Evolutionary conservation across 2,113 vertebrate species (phyloP), one percentile per base, ranked within the genome.

Genomic region (Microcebus jonahi): DNA sequence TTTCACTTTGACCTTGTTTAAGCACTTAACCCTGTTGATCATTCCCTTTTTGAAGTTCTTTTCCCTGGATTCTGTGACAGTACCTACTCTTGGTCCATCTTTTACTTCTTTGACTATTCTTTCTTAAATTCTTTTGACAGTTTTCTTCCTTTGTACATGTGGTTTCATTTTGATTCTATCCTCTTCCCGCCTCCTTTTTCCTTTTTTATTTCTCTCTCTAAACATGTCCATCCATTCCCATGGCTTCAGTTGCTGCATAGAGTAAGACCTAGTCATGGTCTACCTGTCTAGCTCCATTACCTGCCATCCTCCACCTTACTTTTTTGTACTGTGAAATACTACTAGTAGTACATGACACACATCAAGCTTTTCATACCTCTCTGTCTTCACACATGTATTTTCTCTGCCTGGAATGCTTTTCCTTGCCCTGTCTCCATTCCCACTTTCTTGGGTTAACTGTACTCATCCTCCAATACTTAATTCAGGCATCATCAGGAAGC

Each of bases 1-100:
- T 89, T 89, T 91, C 82, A 85, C 75, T 91, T 93, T 87, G 83
- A 81, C 79, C 84, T 87, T 68, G 17, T 57, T 75, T 86, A 88
- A 94, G 29, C 76, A 48, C 63, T 81, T 92, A 36, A n/a, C 34
- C 10, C 27, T 92, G 20, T 70, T 34, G 14, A 36, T 88, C 82
- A 53, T 27, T 29, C 34, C 48, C 14, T 92, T 94, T 63, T 80
- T 76, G 57, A 95, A 88, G 45, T 65, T 63, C 50, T 81, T 39
- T 34, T 50, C 3, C 55, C 3, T 90, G 8, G 12, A 77, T 90
- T 81, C 76, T 84, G 27, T 34, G 50, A 18, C n/a, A 79, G 12
- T 55, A 85, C 50, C 42, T 45, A 70, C 20, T 67, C 55, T 92
- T 67, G 75, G 79, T 67, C 39, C 68, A 90, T 67, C 34, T 94